Evolutionary conservation across 2,113 vertebrate genomes (phyloP).

Genomic region (Ailuropoda melanoleuca): DNA sequence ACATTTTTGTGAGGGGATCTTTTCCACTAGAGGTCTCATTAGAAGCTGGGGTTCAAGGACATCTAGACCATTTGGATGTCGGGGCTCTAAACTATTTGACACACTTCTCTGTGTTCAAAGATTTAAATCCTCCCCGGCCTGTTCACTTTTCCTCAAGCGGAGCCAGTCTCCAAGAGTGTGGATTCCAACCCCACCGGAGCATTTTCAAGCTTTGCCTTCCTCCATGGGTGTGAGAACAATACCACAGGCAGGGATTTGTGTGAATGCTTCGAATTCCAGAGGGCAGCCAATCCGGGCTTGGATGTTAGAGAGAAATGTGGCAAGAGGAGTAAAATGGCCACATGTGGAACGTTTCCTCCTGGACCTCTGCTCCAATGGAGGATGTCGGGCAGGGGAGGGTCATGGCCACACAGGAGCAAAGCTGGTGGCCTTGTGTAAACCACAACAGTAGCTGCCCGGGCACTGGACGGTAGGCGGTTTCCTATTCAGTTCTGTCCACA

Average conservation of each 20-base stretch:
- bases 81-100: not conserved
- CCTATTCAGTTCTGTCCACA: not conserved
- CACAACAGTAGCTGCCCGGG: not conserved
- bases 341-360: not conserved
- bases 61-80: not conserved
- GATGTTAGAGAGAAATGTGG: not conserved
- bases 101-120: not conserved
- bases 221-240: not conserved
- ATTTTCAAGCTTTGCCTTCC: not conserved
- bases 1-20: not conserved
- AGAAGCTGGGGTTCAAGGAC: not conserved
- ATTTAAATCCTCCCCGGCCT: not conserved
- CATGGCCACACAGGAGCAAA: not conserved
- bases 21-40: not conserved
- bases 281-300: not conserved
- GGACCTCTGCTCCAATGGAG: not conserved
- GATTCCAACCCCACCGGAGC: not conserved
- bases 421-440: not conserved
- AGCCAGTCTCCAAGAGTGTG: not conserved
- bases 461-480: not conserved
- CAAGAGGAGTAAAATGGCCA: not conserved
- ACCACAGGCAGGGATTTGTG: not conserved
- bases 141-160: not conserved
- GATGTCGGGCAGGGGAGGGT: not conserved
- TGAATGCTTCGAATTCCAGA: not conserved